phyloP scores from a whole-genome alignment of 2,888 invertebrate genomes.

The Cheilosia variabilis region DNA sequence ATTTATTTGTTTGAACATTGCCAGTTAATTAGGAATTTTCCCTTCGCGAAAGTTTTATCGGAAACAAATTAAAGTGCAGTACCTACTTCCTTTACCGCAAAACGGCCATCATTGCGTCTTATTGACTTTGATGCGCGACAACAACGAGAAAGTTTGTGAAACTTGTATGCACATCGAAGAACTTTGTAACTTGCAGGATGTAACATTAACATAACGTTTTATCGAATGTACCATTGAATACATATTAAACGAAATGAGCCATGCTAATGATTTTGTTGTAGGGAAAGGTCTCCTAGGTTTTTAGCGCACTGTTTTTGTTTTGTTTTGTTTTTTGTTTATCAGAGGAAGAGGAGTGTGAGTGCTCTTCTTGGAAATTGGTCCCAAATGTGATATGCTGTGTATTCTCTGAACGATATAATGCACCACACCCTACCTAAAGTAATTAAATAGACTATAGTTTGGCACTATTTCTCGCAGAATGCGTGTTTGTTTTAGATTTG shows the following conservation, averaged over 20 bases:
- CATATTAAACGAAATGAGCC: too few relatives aligned
- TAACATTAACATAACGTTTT: slow-evolving; percentile 38
- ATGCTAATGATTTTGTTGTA: too few relatives aligned
- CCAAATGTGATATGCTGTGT: slow-evolving; percentile 14
- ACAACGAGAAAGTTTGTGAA: slow-evolving; percentile 24
- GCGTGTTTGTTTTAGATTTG: too few relatives aligned
- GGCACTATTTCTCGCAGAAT: background rate
- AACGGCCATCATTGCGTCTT: background rate
- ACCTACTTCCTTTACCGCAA: background rate
- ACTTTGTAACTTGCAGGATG: slow-evolving; percentile 29
- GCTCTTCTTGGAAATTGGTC: slow-evolving; percentile 7
- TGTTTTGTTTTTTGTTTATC: too few relatives aligned
- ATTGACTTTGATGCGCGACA: slow-evolving; percentile 11
- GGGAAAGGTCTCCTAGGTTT: too few relatives aligned
- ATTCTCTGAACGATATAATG: slow-evolving; percentile 19
- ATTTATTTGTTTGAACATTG: slow-evolving; percentile 56
- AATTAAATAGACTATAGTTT: slow-evolving; percentile 39
- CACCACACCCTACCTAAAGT: slow-evolving; percentile 47
- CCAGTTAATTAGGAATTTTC: slow-evolving; percentile 49
- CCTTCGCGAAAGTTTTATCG: slow-evolving; percentile 21
- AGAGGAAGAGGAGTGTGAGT: background rate
- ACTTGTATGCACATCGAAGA: slow-evolving; percentile 6
- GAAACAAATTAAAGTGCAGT: slow-evolving; percentile 25
- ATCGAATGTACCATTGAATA: slow-evolving; percentile 1
- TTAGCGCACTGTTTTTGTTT: too few relatives aligned